A percentile compares a stretch with the other conserved stretches of the same genome.
phyloP scores from a whole-genome alignment of 2,797 vertebrate genomes.

The Platalea minor region DNA sequence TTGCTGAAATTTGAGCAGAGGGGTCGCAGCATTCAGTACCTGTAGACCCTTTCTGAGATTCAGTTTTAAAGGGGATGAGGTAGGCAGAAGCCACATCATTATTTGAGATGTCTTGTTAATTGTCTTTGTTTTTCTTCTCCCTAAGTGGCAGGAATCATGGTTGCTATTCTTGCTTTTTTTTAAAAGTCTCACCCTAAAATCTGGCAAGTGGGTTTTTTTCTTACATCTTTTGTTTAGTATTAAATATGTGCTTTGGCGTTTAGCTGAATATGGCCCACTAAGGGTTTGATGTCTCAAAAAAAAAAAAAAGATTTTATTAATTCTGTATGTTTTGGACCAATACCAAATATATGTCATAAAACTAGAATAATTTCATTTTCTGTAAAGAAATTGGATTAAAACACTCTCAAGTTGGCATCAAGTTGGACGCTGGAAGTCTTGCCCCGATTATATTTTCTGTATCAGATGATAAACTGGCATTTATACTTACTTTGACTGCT shows the following conservation, averaged over 20 bases:
- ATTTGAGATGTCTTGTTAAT: not conserved
- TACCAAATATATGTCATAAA: not conserved
- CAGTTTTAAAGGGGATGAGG: not conserved
- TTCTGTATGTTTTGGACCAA: not conserved
- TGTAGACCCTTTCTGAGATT: not conserved
- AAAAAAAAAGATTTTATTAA: not conserved
- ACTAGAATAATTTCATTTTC: not conserved
- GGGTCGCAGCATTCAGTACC: not conserved
- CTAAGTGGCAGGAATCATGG: not conserved
- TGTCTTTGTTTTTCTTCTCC: not conserved
- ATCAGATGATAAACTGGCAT: not conserved
- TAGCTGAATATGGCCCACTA: not conserved
- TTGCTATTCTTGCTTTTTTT: not conserved
- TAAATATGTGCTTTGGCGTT: not conserved
- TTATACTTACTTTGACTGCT: not conserved
- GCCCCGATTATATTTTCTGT: not conserved
- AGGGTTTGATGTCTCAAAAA: not conserved
- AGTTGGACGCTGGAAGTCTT: not conserved
- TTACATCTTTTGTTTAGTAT: not conserved
- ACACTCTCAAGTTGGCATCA: not conserved
- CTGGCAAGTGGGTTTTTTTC: not conserved
- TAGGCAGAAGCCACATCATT: not conserved
- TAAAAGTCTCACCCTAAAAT: not conserved
- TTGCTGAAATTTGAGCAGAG: not conserved
- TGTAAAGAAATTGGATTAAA: not conserved